These are phyloP conservation scores for Boloria euphrosyne DNA, from an alignment of 2,888 invertebrate species.

Conservation along the genomic window DNA sequence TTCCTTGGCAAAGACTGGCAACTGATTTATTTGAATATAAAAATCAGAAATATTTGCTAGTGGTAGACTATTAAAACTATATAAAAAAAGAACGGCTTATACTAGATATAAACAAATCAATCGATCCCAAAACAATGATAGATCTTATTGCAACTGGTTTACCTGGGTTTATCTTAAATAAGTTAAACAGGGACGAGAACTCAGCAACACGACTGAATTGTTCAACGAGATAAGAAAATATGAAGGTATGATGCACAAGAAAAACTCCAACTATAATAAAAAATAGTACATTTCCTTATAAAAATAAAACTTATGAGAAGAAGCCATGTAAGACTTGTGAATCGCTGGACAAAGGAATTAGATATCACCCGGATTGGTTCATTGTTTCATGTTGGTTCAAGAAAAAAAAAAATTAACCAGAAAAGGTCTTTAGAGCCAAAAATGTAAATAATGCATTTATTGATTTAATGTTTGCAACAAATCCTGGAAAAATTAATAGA, in stretches of 20 bases:
- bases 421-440: neutral
- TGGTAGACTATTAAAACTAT: too few relatives aligned
- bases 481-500: too few relatives aligned
- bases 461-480: too few relatives aligned
- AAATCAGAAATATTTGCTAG: too few relatives aligned
- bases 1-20: too few relatives aligned
- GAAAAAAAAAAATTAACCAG: neutral
- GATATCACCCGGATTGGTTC: neutral
- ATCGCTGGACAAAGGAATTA: neutral
- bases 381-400: neutral
- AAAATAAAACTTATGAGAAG: neutral
- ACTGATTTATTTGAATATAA: too few relatives aligned
- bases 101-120: slow-evolving; percentile 19
- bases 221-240: slow-evolving; percentile 16
- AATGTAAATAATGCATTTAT: neutral
- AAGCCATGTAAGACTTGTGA: neutral
- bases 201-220: slow-evolving; percentile 13
- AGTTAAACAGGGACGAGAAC: slow-evolving; percentile 12
- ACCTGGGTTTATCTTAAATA: slow-evolving; percentile 18
- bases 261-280: neutral
- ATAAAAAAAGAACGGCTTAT: slow-evolving; percentile 41
- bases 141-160: slow-evolving; percentile 23
- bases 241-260: slow-evolving; percentile 8
- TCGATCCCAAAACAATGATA: slow-evolving; percentile 15
- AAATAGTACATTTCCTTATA: neutral